These are phyloP conservation scores for Slavum lentiscoides DNA, from an alignment of 2,888 invertebrate genomes.

Conservation along the genomic window DNA sequence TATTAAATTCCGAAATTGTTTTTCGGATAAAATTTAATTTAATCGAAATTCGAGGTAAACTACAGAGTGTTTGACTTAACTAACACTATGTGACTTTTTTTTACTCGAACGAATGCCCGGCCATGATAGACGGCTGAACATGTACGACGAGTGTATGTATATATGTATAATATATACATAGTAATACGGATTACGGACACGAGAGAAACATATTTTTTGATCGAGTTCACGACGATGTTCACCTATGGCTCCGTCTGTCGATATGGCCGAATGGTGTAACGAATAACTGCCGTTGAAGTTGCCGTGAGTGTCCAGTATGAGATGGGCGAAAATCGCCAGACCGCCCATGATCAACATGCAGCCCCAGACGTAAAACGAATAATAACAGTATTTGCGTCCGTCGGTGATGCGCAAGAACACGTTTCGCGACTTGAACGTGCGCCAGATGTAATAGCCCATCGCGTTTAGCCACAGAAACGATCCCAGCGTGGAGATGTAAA, in stretches of 20 bases:
- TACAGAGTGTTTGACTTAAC: too few relatives aligned
- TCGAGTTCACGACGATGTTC: constrained; percentile 10
- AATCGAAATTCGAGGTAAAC: too few relatives aligned
- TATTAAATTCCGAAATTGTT: too few relatives aligned
- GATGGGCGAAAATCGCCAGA: constrained; percentile 80
- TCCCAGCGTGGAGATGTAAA: constrained; percentile 75
- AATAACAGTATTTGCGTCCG: constrained; percentile 84
- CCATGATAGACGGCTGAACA: too few relatives aligned
- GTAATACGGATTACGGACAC: too few relatives aligned
- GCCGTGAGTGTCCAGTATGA: constrained; percentile 69
- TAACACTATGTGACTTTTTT: too few relatives aligned
- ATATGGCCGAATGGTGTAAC: constrained; percentile 3
- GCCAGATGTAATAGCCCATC: constrained; percentile 85
- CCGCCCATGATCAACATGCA: constrained; percentile 72
- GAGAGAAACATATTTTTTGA: too few relatives aligned
- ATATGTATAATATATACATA: too few relatives aligned
- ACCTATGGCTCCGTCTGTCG: constrained; percentile 54
- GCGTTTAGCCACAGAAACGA: constrained; percentile 87
- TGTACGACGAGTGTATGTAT: too few relatives aligned
- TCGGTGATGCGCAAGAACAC: constrained; percentile 83
- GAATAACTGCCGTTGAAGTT: constrained; percentile 20
- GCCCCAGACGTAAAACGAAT: constrained; percentile 80
- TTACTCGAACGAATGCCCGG: too few relatives aligned
- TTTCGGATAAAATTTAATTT: too few relatives aligned
- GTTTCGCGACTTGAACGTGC: constrained; percentile 82